Base-by-base conservation (phyloP, 2,888 invertebrate genomes). In the Oscheius sp. region DNA sequence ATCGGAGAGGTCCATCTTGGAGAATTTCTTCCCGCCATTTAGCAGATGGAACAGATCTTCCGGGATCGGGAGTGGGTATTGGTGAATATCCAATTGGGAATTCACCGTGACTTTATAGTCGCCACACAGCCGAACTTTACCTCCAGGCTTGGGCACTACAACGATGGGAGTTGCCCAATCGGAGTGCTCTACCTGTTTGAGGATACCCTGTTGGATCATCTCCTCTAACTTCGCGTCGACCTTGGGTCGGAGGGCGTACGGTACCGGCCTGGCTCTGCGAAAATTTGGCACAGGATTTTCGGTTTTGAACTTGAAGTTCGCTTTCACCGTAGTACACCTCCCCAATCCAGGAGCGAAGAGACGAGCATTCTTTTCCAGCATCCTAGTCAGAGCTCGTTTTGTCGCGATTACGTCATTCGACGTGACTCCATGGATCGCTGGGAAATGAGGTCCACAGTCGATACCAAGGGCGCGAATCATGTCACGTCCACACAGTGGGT, bases 161-260 rank as follows among this genome's bases (percentile, higher is more conserved):
- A 73, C 72, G 18, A 75, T 53, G 18, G 75, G 75, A n/a, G 75
- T 69, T 6, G 69, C 75, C 72, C 72, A 75, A 1, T 75, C 61
- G 6, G 75, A 73, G 41, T 73, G 59, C 1, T 75, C 72, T 0
- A 75, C 52, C 9, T 63, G 59, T 12, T 58, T 61, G 35, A 72
- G 52, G 0, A 72, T 69, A 5, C 56, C 63, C 13, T 72, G 35
- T 43, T 72, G 23, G 13, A 73, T 45, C 68, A 71, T 69, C 6
- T 18, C 49, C 1, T 69, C 69, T 0, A 73, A n/a, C 1, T 18
- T n/a, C 1, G 0, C 27, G 1, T 68, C 68, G 0, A 68, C 52
- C 2, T 53, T 53, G 0, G 53, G 23, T 0, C 53, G 23, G 25
- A 68, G 1, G 0, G 68, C 68, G 1, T 16, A 49, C 0, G 68